Percentiles rank a stretch among this genome's conserved stretches.
phyloP scores from a whole-genome alignment of 1,140 invertebrate genomes.

The Frieseomelitta varia region DNA sequence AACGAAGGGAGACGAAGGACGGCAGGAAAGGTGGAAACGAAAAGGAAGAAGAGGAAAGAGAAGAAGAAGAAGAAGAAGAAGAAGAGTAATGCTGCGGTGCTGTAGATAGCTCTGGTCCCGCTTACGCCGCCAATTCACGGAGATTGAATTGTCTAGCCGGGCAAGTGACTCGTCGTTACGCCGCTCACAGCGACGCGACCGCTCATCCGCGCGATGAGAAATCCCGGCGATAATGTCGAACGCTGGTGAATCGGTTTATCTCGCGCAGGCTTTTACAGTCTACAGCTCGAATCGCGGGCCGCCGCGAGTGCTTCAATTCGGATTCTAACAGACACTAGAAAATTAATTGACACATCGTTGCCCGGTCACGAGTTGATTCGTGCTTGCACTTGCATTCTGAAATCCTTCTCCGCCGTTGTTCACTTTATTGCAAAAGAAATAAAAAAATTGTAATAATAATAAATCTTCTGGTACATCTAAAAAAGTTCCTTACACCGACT shows the following conservation, averaged over 20 bases:
- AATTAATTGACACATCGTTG: too few species aligned
- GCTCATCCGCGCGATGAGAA: conserved; percentile 30
- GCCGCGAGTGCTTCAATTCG: too few species aligned
- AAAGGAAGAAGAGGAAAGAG: conserved; percentile 17
- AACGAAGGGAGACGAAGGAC: neutral
- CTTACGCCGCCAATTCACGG: conserved; percentile 50
- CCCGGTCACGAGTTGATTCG: too few species aligned
- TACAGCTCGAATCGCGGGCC: too few species aligned
- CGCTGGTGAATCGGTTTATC: conserved; percentile 9
- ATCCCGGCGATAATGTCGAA: conserved; percentile 19
- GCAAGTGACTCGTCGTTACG: conserved; percentile 60
- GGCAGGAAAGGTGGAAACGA: neutral
- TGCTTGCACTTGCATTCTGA: too few species aligned
- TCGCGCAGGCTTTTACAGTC: neutral
- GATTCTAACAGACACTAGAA: too few species aligned
- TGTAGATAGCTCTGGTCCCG: conserved; percentile 45
- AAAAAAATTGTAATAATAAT: too few species aligned
- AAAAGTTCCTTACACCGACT: too few species aligned
- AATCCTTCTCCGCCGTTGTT: too few species aligned
- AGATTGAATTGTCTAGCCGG: conserved; percentile 64
- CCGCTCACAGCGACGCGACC: conserved; percentile 40
- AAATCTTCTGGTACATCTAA: too few species aligned
- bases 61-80: conserved; percentile 7
- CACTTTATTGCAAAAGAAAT: too few species aligned
- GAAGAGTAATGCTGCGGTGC: conserved; percentile 59